Evolutionary conservation across 2,888 invertebrate species (phyloP), one percentile per base, ranked within the genome.

Genomic region (Palloptera scutellata): DNA sequence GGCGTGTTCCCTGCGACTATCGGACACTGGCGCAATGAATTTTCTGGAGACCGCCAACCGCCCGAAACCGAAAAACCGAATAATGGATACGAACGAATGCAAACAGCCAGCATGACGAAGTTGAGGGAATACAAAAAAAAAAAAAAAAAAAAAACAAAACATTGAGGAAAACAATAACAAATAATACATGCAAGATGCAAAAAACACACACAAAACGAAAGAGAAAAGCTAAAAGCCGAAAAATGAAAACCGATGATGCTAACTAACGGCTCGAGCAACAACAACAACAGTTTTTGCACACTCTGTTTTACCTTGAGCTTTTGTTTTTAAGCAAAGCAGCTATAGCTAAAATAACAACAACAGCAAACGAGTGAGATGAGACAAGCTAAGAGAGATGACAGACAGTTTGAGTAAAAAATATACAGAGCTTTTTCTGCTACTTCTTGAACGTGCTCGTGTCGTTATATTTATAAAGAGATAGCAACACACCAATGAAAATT

Each of bases 1-100:
- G 82, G 78, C 83, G 82, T 81, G 76, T 81, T 78, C 79, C 78
- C 81, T 81, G 81, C 83, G 81, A 81, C 81, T 81, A 78, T 77
- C 75, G 76, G 75, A 72, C 75, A 73, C 70, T 75, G 72, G 74
- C 72, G 74, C 76, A 73, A 74, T 76, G 74, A 71, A 73, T 71
- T 75, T 79, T 79, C 81, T 81, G 78, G 79, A 81, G 81, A 79
- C 81, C 72, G 51, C 51, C 41, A 42, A 58, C 57, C 17, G 45
- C 11, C 19, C 19, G 17, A 43, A 60, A 55, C 43, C 13, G 48
- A 67, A 61, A n/a, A 57, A 66, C 51, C 62, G 13, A 17, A 17
- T 17, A 45, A 54, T 19, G 40, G 43, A 53, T 11, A 54, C 30
- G 9, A 52, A 55, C 55, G 53, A 61, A 54, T 13, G 30, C 20